Evolutionary conservation across 2,888 invertebrate species (phyloP), one percentile per base, ranked within the genome.

Genomic region (Drosophila pullipes): DNA sequence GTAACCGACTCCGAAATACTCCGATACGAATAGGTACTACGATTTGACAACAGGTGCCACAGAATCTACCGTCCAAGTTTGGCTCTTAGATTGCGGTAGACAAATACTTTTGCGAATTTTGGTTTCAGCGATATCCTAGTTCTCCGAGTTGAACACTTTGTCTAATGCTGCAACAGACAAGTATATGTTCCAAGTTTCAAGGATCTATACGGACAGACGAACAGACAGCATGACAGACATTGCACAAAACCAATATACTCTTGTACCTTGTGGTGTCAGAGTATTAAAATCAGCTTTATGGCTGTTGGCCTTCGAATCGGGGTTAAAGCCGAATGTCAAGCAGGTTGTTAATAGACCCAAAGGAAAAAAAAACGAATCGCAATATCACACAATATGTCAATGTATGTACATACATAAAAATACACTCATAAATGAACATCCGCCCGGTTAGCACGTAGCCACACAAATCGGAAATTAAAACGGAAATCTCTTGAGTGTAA

Each of bases 401-500:
- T 47, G 47, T 25, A 22, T 1, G 3, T 11, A 22, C 5, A 49
- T 55, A 33, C 39, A 67, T 22, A 64, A 25, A 60, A 41, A 35
- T 47, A 33, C 63, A 63, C 63, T 74, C 77, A 79, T 69, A 79
- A 74, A 69, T 79, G 79, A 74, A 49, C 57, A 62, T 49, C 66
- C 53, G 7, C 16, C 41, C 39, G 31, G 10, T 30, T 22, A 6
- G 54, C 53, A 69, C 28, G 49, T 25, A 57, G 37, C 53, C 77
- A 58, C 77, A 81, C 66, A 72, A 68, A 81, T 84, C 88, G 83
- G 83, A 83, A 83, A 83, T 83, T 83, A 87, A 83, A 87, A 83
- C 66, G 75, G 66, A 83, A 82, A 70, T 76, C 78, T 64, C 66
- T 80, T 57, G 66, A 79, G 66, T 75, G 67, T 75, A 59, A 79